Percentiles rank a stretch among this genome's conserved stretches.
These are phyloP conservation scores for Sarcophilus harrisii DNA, from an alignment of 2,797 vertebrate species.

Conservation along the genomic window DNA sequence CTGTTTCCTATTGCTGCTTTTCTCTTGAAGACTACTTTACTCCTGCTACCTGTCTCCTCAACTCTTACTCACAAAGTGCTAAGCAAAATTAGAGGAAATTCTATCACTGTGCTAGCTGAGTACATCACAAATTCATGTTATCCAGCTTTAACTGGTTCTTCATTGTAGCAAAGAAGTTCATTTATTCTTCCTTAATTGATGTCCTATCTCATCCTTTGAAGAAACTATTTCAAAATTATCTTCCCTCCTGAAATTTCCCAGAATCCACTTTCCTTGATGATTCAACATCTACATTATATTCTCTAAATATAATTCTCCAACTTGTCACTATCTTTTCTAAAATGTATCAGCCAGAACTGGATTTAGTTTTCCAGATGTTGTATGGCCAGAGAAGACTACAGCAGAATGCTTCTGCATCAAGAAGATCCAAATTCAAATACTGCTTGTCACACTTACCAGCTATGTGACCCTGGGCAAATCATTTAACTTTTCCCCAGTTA, in stretches of 20 bases:
- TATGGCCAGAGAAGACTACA: neutral
- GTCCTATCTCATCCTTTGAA: neutral
- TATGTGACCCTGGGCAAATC: neutral
- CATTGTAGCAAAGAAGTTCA: neutral
- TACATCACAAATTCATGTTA: neutral
- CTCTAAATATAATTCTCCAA: neutral
- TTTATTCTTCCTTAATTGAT: neutral
- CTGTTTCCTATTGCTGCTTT: neutral
- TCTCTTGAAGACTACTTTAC: neutral
- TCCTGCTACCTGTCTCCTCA: neutral
- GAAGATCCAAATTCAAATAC: neutral
- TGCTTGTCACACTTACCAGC: neutral
- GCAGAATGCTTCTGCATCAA: neutral
- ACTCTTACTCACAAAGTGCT: neutral
- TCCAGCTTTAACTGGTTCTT: neutral
- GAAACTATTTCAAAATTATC: neutral
- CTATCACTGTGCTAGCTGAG: neutral
- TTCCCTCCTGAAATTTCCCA: neutral
- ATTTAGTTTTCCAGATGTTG: neutral
- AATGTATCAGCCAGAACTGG: neutral
- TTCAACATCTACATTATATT: neutral
- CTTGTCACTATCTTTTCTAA: neutral
- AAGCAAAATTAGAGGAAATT: neutral
- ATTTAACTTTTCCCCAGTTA: neutral
- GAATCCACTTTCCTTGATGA: neutral